Evolutionary conservation across 2,888 invertebrate species (phyloP).

Genomic region (Idaea dimidiata): DNA sequence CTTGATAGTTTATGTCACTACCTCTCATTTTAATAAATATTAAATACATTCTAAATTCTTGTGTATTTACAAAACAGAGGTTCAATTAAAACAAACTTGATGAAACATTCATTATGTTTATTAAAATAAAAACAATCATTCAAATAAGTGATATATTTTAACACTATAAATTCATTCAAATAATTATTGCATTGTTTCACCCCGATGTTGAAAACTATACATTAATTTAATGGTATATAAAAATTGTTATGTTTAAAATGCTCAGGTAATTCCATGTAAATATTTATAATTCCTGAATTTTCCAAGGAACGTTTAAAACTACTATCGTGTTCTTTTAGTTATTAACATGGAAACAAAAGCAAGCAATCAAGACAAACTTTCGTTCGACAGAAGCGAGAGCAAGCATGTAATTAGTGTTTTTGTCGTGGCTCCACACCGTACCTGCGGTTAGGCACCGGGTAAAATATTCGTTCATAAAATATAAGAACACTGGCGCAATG

Average conservation of each 20-base stretch:
- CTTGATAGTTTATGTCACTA: not conserved
- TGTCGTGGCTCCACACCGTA: slow-evolving; percentile 15
- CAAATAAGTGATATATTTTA: too few species aligned
- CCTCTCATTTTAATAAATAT: not conserved
- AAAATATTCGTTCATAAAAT: slow-evolving; percentile 22
- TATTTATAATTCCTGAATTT: too few species aligned
- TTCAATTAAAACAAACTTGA: not conserved
- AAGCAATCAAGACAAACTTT: slow-evolving; percentile 18
- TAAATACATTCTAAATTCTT: not conserved
- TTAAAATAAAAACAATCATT: too few species aligned
- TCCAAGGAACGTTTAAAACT: not conserved
- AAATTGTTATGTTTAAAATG: too few species aligned
- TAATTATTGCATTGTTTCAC: too few species aligned
- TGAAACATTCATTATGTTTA: not conserved
- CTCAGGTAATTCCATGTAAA: not conserved
- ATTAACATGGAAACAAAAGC: slow-evolving; percentile 12
- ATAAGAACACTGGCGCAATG: slow-evolving; percentile 13
- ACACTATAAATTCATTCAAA: too few species aligned
- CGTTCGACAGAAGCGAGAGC: slow-evolving; percentile 20
- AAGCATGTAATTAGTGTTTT: slow-evolving; percentile 31
- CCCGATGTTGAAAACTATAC: too few species aligned
- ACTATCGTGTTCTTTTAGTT: slow-evolving; percentile 4
- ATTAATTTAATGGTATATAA: too few species aligned
- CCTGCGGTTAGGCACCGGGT: slow-evolving; percentile 16
- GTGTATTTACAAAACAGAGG: not conserved